Evolutionary conservation across 2,797 vertebrate genomes (phyloP).

Genomic region (Discoglossus pictus): DNA sequence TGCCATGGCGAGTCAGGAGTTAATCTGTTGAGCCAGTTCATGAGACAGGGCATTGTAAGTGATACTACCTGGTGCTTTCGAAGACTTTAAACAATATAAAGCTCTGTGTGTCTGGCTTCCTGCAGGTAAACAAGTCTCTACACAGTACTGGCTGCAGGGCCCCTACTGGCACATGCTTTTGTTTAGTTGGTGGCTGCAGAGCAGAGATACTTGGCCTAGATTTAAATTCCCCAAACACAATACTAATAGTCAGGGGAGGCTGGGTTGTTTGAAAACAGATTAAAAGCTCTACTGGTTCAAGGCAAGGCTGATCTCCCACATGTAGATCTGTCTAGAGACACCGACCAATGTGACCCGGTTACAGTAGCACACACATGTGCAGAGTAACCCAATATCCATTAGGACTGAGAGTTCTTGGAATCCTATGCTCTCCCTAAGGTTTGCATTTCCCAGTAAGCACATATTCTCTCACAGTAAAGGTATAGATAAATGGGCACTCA

Average conservation of each 20-base stretch:
- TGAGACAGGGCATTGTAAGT: no score
- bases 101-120: slow-evolving; percentile 43
- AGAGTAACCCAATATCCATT: slow-evolving; percentile 11
- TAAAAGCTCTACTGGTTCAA: slow-evolving; percentile 24
- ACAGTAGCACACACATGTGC: slow-evolving; percentile 1
- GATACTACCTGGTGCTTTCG: no score
- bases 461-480: background rate
- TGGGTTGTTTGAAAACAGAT: slow-evolving; percentile 23
- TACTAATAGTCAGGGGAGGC: slow-evolving; percentile 19
- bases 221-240: slow-evolving; percentile 42
- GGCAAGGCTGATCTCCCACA: background rate
- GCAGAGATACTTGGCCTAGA: slow-evolving; percentile 2
- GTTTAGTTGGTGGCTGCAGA: slow-evolving; percentile 49
- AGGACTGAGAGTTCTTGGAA: slow-evolving; percentile 3
- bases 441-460: slow-evolving; percentile 3
- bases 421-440: background rate
- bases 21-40: no score
- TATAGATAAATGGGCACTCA: background rate
- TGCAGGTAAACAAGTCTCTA: slow-evolving; percentile 55
- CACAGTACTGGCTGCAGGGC: slow-evolving; percentile 45
- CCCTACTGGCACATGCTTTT: background rate
- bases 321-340: background rate
- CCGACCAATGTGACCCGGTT: background rate
- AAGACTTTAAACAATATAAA: no score
- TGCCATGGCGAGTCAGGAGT: no score